Evolutionary conservation across 2,797 vertebrate genomes (phyloP).

Genomic region (Salarias fasciatus): DNA sequence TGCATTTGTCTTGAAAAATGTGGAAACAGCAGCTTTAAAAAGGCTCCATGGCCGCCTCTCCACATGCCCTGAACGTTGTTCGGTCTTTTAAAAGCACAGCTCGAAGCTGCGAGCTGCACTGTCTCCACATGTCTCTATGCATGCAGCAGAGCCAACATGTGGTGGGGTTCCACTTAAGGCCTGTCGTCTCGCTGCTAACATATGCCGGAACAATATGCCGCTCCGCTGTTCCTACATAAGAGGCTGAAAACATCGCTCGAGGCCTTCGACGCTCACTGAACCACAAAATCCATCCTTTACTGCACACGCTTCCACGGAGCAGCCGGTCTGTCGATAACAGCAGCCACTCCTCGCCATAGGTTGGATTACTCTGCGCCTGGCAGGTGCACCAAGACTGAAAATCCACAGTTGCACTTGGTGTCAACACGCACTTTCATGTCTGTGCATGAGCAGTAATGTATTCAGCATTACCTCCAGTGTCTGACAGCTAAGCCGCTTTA

Average conservation of each 20-base stretch:
- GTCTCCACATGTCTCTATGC: conserved; percentile 47
- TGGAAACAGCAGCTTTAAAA: too few species aligned
- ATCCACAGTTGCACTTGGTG: neutral
- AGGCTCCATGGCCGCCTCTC: too few species aligned
- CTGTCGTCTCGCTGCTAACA: conserved; percentile 45
- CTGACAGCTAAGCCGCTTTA: conserved; percentile 20
- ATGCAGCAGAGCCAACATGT: conserved; percentile 38
- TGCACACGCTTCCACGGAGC: conserved; percentile 14
- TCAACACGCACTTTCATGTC: conserved; percentile 28
- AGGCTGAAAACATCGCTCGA: conserved; percentile 1
- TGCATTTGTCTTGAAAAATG: too few species aligned
- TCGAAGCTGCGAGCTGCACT: conserved; percentile 20
- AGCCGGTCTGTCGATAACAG: conserved; percentile 24
- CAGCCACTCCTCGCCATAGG: neutral
- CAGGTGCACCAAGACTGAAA: conserved; percentile 20
- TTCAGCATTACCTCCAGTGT: neutral
- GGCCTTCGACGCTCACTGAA: conserved; percentile 3
- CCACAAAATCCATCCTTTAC: conserved; percentile 13
- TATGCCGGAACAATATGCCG: conserved; percentile 65
- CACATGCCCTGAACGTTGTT: too few species aligned
- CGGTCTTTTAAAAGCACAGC: too few species aligned
- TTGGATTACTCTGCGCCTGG: conserved; percentile 3
- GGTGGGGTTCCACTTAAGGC: conserved; percentile 34
- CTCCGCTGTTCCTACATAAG: neutral
- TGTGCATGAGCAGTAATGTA: conserved; percentile 10